These are phyloP conservation scores for Hyphantria cunea DNA, from an alignment of 1,140 invertebrate genomes.

Conservation along the genomic window DNA sequence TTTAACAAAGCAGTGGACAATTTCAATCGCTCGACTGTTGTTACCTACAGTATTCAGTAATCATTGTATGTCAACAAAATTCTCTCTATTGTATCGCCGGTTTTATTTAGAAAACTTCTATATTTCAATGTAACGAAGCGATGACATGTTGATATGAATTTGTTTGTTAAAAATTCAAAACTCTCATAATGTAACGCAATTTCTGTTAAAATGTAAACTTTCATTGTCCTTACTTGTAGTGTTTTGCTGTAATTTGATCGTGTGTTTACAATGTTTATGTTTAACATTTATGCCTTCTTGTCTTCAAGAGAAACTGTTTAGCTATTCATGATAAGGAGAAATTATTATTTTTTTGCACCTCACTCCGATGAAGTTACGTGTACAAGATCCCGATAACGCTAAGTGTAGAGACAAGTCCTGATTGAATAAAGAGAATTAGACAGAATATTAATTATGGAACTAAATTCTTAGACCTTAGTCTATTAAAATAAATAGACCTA, in stretches of 20 bases:
- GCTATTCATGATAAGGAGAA: background rate
- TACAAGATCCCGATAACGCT: too few species aligned
- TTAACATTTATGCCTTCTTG: constrained; percentile 14
- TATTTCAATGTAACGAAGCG: constrained; percentile 44
- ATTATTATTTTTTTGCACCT: background rate
- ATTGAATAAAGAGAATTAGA: too few species aligned
- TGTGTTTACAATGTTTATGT: constrained; percentile 29
- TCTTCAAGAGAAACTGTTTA: constrained; percentile 1
- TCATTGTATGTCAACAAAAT: constrained; percentile 39
- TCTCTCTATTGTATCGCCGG: constrained; percentile 41
- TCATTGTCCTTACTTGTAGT: constrained; percentile 64
- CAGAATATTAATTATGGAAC: too few species aligned
- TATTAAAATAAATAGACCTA: too few species aligned
- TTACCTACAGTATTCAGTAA: background rate
- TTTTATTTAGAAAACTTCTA: constrained; percentile 62
- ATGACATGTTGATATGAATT: constrained; percentile 54
- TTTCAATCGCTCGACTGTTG: background rate
- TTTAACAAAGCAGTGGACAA: too few species aligned
- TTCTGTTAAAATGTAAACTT: constrained; percentile 72
- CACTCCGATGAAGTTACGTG: too few species aligned
- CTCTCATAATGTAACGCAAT: constrained; percentile 58
- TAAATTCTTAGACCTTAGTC: too few species aligned
- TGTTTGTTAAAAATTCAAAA: constrained; percentile 66
- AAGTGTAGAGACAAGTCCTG: too few species aligned
- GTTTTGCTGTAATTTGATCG: constrained; percentile 56